Conservation (phyloP, 1,140 invertebrate species). For the Halesus radiatus region DNA sequence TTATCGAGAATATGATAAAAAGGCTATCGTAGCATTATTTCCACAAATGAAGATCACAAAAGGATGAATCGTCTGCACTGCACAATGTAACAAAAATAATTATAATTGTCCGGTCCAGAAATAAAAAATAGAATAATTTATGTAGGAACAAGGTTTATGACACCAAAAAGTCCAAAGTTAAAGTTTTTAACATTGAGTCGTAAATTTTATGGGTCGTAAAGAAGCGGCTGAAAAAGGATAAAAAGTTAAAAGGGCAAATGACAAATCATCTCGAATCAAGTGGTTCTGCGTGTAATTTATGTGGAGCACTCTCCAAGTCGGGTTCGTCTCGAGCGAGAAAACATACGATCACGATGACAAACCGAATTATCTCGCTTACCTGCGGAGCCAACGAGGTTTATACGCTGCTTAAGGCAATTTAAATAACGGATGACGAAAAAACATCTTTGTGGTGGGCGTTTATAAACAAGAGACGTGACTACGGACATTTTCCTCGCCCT, state of each 20-base stretch:
- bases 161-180: background rate
- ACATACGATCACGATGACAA: constrained; percentile 53
- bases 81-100: too few species aligned
- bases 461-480: constrained; percentile 47
- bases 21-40: too few species aligned
- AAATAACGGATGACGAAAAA: constrained; percentile 41
- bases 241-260: constrained; percentile 38
- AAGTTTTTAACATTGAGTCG: background rate
- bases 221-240: background rate
- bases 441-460: constrained; percentile 42
- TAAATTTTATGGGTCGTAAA: constrained; percentile 10
- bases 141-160: too few species aligned
- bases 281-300: constrained; percentile 46
- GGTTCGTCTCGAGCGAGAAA: constrained; percentile 13
- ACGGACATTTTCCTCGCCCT: background rate
- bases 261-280: constrained; percentile 45
- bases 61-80: too few species aligned
- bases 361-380: constrained; percentile 29
- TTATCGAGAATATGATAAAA: too few species aligned
- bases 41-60: too few species aligned
- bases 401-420: constrained; percentile 38
- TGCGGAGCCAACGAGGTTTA: constrained; percentile 28
- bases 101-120: too few species aligned
- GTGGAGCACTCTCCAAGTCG: constrained; percentile 33
- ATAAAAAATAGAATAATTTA: too few species aligned